Conservation (phyloP, 1,140 invertebrate species). For the Vanessa tameamea region DNA sequence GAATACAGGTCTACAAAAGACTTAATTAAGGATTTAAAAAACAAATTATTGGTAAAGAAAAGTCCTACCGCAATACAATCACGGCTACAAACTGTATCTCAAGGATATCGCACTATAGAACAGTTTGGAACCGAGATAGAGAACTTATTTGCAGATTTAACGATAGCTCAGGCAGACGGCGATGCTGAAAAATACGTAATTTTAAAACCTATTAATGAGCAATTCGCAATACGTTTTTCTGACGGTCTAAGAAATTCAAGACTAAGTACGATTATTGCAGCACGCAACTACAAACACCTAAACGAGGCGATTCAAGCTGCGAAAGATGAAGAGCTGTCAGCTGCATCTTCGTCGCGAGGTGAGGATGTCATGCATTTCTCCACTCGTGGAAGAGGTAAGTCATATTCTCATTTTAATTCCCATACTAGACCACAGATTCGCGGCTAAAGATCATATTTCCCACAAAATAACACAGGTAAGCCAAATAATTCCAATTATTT, state of each 20-base stretch:
- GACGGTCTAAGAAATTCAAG: background rate
- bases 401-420: background rate
- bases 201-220: background rate
- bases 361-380: slow-evolving; percentile 2
- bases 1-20: background rate
- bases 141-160: background rate
- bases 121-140: slow-evolving; percentile 1
- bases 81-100: background rate
- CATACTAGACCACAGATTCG: too few species aligned
- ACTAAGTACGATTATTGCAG: slow-evolving; percentile 2
- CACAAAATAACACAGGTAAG: background rate
- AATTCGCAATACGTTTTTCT: background rate
- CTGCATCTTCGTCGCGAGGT: background rate
- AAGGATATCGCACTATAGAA: slow-evolving; percentile 9
- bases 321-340: background rate
- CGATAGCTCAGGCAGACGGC: background rate
- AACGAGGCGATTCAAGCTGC: slow-evolving; percentile 3
- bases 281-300: slow-evolving; percentile 2
- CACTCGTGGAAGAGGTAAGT: background rate
- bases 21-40: slow-evolving; percentile 7
- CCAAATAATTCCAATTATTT: too few species aligned
- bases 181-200: background rate
- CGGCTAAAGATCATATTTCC: background rate
- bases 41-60: background rate
- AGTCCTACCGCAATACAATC: slow-evolving; percentile 5